These are phyloP conservation scores for Apostichopus leukothele DNA, from an alignment of 53 echinoderm and acorn worm genomes.

Conservation along the genomic window DNA sequence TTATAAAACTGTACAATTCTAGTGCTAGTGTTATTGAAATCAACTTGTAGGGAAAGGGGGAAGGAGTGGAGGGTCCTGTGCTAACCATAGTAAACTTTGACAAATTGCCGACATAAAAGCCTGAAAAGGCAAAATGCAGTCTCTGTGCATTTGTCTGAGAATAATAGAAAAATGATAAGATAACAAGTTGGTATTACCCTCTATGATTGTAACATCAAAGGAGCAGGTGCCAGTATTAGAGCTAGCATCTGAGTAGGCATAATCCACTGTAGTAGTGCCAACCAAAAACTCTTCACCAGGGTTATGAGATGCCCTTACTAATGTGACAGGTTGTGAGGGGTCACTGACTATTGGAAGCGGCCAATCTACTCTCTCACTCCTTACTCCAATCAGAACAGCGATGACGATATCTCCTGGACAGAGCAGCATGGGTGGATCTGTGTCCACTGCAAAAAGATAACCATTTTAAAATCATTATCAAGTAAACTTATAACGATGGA, in stretches of 20 bases:
- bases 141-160: too few species aligned
- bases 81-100: too few species aligned
- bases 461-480: neutral
- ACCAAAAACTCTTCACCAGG: constrained; percentile 27
- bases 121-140: too few species aligned
- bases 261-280: constrained; percentile 46
- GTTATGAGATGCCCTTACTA: constrained; percentile 14
- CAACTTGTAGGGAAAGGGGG: too few species aligned
- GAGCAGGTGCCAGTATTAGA: constrained; percentile 22
- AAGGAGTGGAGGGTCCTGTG: too few species aligned
- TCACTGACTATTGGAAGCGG: constrained; percentile 58
- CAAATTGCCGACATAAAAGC: too few species aligned
- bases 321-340: neutral
- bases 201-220: constrained; percentile 30
- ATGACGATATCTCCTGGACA: constrained; percentile 40
- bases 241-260: constrained; percentile 6
- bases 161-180: too few species aligned
- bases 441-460: neutral
- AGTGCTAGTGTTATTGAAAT: too few species aligned
- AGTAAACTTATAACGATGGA: too few species aligned
- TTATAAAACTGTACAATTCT: too few species aligned
- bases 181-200: neutral
- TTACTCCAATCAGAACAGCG: constrained; percentile 47
- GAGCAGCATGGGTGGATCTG: constrained; percentile 28
- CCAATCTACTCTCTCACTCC: constrained; percentile 4